Evolutionary conservation across 1,140 invertebrate genomes (phyloP), one percentile per base, ranked within the genome.

Genomic region (Argopecten irradians): DNA sequence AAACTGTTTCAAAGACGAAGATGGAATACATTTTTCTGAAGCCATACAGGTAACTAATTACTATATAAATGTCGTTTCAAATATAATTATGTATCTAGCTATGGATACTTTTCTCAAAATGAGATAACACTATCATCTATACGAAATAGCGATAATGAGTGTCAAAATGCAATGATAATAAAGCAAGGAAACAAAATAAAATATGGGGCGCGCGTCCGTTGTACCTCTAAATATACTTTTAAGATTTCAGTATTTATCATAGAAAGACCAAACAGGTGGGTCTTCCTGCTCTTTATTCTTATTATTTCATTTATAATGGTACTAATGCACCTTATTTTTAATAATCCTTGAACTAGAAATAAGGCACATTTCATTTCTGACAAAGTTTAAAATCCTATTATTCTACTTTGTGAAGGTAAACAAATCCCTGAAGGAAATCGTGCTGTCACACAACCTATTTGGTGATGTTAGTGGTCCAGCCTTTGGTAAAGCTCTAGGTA

Each of bases 361-460:
- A 14, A 55, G 13, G 13, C n/a, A 14, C 8, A 34, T 9, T 83
- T 83, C 32, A 19, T 35, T 19, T 86, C 34, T 46, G 46, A 86
- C 46, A 55, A 19, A 43, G 34, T 33, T 82, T 28, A 28, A 22
- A 35, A 83, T 33, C 39, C 36, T n/a, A 35, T 89, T 83, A 39
- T 83, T 36, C 43, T 85, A 34, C 86, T 89, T 28, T 55, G 87
- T 87, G 19, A 86, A 91, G 91, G 91, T 88, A 55, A 90, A 85
- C 84, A 91, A 86, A 46, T 83, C 84, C 11, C 43, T 90, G 35
- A 89, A 82, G 85, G 89, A 90, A 71, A 83, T 91, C 22, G 83
- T 86, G 36, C 88, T 92, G 28, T 91, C 91, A 22, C 86, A 92
- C 32, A 93, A 93, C 46, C 83, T 90, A 9, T 90, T 92, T 82